phyloP scores from a whole-genome alignment of 2,113 vertebrate genomes.

The Heteronetta atricapilla region DNA sequence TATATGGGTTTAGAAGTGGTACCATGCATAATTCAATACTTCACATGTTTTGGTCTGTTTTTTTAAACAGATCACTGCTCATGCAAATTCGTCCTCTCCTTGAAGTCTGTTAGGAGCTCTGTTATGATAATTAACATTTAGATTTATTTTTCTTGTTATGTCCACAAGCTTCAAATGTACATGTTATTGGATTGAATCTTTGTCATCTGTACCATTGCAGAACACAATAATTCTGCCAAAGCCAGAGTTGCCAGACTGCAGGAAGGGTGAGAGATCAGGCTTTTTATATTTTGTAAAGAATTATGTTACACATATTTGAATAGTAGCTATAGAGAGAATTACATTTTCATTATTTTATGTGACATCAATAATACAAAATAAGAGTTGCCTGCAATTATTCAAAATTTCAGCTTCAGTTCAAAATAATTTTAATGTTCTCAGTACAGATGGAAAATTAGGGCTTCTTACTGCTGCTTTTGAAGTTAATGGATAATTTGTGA shows the following conservation, averaged over 20 bases:
- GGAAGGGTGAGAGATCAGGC: not conserved
- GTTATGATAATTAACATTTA: not conserved
- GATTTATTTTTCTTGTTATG: not conserved
- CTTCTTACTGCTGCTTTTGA: slow-evolving; percentile 40
- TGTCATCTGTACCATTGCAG: not conserved
- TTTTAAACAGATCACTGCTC: slow-evolving; percentile 3
- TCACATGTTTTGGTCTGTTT: not conserved
- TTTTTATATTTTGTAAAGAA: not conserved
- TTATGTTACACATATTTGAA: not conserved
- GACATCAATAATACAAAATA: slow-evolving; percentile 8
- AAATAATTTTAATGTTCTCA: slow-evolving; percentile 27
- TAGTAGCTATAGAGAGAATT: not conserved
- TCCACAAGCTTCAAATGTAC: not conserved
- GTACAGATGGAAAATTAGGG: slow-evolving; percentile 34
- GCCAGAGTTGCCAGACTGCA: not conserved
- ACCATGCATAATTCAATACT: not conserved
- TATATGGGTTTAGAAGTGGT: not conserved
- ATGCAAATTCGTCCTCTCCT: slow-evolving; percentile 3
- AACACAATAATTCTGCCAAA: not conserved
- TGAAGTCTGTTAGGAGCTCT: slow-evolving; percentile 3
- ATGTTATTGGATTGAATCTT: not conserved
- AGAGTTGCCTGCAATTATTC: not conserved
- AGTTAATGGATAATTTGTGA: slow-evolving; percentile 52
- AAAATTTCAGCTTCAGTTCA: slow-evolving; percentile 6
- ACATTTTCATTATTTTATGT: slow-evolving; percentile 9